phyloP scores from a whole-genome alignment of 2,113 vertebrate species.

The Saguinus midas region DNA sequence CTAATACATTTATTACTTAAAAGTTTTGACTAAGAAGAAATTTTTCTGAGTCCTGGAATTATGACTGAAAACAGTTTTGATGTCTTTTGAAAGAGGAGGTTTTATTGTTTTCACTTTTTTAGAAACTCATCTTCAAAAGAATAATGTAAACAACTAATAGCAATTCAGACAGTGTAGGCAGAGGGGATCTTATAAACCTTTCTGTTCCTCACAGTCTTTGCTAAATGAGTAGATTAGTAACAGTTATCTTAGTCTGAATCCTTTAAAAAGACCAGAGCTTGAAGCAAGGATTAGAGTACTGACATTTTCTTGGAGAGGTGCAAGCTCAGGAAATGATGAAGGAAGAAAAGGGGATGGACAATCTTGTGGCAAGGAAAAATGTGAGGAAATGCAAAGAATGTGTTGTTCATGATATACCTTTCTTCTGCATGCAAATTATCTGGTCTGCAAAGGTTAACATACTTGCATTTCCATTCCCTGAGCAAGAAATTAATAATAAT shows the following conservation, averaged over 20 bases:
- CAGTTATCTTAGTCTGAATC: neutral
- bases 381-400: neutral
- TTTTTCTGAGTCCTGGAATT: neutral
- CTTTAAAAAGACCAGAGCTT: neutral
- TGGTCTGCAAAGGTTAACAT: neutral
- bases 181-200: neutral
- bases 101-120: neutral
- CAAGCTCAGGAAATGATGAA: neutral
- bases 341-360: neutral
- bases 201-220: neutral
- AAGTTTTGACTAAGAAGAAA: neutral
- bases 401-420: neutral
- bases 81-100: neutral
- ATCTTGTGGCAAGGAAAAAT: neutral
- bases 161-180: neutral
- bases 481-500: neutral
- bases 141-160: neutral
- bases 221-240: neutral
- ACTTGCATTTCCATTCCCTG: neutral
- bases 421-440: neutral
- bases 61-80: neutral
- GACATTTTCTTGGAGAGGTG: neutral
- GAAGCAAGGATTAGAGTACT: neutral
- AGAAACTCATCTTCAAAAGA: neutral
- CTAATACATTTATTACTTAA: neutral